Evolutionary conservation across 2,888 invertebrate genomes (phyloP).

Genomic region (Charanyca ferruginea): DNA sequence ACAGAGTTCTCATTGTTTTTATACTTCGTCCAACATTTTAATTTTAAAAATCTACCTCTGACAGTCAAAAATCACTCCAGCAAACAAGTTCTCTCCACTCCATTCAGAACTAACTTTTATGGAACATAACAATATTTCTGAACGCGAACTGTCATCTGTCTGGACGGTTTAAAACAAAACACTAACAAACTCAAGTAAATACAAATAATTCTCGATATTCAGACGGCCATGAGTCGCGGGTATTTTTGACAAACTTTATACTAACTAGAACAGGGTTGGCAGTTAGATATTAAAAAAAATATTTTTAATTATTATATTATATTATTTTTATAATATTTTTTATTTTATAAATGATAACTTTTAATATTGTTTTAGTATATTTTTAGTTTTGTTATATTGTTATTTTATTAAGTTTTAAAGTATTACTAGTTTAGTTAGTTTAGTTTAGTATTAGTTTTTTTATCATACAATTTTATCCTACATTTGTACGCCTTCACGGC

Average conservation of each 20-base stretch:
- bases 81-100: not conserved
- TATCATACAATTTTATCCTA: too few species aligned
- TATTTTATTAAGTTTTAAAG: too few species aligned
- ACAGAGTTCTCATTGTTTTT: too few species aligned
- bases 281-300: not conserved
- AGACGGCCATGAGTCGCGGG: conserved; percentile 41
- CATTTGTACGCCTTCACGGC: too few species aligned
- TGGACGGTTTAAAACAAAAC: conserved; percentile 53
- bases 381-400: too few species aligned
- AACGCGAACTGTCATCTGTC: conserved; percentile 27
- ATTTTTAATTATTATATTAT: too few species aligned
- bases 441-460: too few species aligned
- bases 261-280: conserved; percentile 39
- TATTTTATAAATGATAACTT: too few species aligned
- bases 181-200: conserved; percentile 44
- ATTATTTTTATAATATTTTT: too few species aligned
- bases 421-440: too few species aligned
- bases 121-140: conserved; percentile 41
- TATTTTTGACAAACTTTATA: conserved; percentile 60
- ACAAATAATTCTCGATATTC: conserved; percentile 65
- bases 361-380: too few species aligned
- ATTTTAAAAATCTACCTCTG: not conserved
- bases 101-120: conserved; percentile 22
- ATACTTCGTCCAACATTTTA: too few species aligned
- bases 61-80: not conserved